A percentile compares a stretch with the other conserved stretches of the same genome.
Evolutionary conservation across 2,113 vertebrate species (phyloP).

Genomic region (Terrapene triunguis): DNA sequence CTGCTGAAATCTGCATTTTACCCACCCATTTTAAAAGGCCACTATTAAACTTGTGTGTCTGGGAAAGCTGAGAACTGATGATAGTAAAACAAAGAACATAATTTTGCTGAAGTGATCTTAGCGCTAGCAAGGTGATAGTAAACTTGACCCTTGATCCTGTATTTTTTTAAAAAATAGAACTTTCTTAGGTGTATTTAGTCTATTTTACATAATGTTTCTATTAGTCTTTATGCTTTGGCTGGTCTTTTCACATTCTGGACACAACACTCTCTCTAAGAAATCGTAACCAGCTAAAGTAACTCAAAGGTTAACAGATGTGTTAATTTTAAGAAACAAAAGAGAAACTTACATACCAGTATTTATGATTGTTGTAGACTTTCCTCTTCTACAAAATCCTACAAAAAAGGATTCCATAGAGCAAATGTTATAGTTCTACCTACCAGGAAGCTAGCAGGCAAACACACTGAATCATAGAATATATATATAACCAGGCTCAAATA

Average conservation of each 20-base stretch:
- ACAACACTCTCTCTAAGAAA: neutral
- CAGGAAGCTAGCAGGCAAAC: conserved; percentile 76
- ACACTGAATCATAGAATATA: conserved; percentile 75
- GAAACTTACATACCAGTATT: conserved; percentile 81
- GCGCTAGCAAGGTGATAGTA: conserved; percentile 3
- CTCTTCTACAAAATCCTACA: conserved; percentile 78
- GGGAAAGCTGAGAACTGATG: neutral
- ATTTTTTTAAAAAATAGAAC: neutral
- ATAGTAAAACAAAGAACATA: neutral
- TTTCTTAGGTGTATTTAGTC: neutral
- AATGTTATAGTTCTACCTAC: conserved; percentile 77
- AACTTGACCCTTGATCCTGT: neutral
- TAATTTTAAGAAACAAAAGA: conserved; percentile 72
- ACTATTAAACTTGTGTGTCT: neutral
- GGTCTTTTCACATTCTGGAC: neutral
- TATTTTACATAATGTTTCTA: neutral
- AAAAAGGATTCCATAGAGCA: conserved; percentile 82
- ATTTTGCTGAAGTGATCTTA: neutral
- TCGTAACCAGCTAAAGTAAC: neutral
- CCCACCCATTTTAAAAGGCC: neutral
- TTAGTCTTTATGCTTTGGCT: neutral
- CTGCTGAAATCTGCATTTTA: neutral
- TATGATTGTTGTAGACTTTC: conserved; percentile 76
- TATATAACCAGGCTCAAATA: conserved; percentile 70
- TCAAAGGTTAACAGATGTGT: neutral